These are phyloP conservation scores for Peromyscus attwateri DNA, from an alignment of 2,797 vertebrate species.

Conservation along the genomic window DNA sequence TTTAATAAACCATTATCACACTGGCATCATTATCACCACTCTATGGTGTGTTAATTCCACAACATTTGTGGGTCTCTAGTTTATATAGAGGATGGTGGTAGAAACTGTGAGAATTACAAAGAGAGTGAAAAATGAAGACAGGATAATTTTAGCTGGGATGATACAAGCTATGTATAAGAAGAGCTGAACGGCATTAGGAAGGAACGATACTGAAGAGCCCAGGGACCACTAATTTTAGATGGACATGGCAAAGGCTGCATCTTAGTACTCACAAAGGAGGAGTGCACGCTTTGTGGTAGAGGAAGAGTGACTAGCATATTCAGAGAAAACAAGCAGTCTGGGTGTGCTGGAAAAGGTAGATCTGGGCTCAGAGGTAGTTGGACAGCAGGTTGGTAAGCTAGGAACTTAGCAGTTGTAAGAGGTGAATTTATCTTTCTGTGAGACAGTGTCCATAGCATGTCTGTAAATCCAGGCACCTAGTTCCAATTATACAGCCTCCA, in stretches of 20 bases:
- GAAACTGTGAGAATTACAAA: conserved; percentile 26
- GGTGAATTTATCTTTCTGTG: neutral
- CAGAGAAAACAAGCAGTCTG: neutral
- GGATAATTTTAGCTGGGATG: neutral
- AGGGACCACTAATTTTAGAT: neutral
- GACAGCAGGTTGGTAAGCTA: neutral
- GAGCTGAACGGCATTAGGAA: neutral
- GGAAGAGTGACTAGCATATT: neutral
- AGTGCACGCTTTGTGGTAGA: neutral
- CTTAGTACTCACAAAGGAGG: neutral
- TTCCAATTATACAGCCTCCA: neutral
- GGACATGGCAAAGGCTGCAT: neutral
- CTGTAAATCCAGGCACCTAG: neutral
- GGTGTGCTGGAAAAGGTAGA: neutral
- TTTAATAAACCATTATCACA: conserved; percentile 72
- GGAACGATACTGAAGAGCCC: neutral
- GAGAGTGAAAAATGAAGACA: neutral
- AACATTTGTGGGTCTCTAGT: conserved; percentile 32
- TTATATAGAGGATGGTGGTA: neutral
- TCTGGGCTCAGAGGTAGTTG: neutral
- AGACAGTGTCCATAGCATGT: neutral
- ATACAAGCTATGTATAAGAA: neutral
- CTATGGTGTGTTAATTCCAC: conserved; percentile 40
- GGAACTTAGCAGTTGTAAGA: neutral
- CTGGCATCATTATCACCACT: conserved; percentile 49